Evolutionary conservation across 1,140 invertebrate genomes (phyloP).

Genomic region (Ditylenchus dipsaci): DNA sequence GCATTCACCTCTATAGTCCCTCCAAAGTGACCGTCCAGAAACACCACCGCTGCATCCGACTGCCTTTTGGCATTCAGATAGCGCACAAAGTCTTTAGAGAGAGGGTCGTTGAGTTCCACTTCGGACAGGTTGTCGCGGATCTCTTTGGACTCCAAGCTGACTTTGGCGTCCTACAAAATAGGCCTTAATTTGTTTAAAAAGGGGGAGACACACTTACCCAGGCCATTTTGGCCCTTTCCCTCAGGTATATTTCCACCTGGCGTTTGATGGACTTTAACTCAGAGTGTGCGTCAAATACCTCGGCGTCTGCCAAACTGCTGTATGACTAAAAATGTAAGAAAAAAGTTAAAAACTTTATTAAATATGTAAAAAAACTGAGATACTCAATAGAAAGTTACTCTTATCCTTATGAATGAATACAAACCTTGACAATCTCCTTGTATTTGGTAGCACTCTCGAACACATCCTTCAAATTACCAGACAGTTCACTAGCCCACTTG

Average conservation of each 20-base stretch:
- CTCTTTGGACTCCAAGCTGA: slow-evolving; percentile 47
- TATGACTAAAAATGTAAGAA: slow-evolving; percentile 38
- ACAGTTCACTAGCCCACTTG: slow-evolving; percentile 67
- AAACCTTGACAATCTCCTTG: slow-evolving; percentile 41
- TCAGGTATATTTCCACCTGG: slow-evolving; percentile 50
- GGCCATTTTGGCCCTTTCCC: slow-evolving; percentile 51
- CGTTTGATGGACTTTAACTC: slow-evolving; percentile 49
- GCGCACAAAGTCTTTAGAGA: slow-evolving; percentile 47
- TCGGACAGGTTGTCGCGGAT: slow-evolving; percentile 16
- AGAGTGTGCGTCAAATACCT: slow-evolving; percentile 49
- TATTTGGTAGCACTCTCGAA: slow-evolving; percentile 47
- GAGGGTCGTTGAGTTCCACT: slow-evolving; percentile 44
- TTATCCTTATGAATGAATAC: too few relatives aligned
- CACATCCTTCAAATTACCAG: slow-evolving; percentile 35
- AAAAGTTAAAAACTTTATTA: not conserved
- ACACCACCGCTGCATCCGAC: slow-evolving; percentile 31
- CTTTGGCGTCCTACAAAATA: slow-evolving; percentile 48
- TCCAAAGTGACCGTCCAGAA: slow-evolving; percentile 34
- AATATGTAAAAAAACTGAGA: slow-evolving; percentile 1
- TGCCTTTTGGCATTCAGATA: slow-evolving; percentile 52
- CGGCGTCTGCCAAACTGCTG: slow-evolving; percentile 41
- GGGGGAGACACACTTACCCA: slow-evolving; percentile 36
- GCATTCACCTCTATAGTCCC: slow-evolving; percentile 18
- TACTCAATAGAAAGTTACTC: too few relatives aligned
- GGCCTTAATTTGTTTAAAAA: not conserved